These are phyloP conservation scores for Drosophila acutilabella DNA, from an alignment of 2,888 invertebrate genomes.

Conservation along the genomic window DNA sequence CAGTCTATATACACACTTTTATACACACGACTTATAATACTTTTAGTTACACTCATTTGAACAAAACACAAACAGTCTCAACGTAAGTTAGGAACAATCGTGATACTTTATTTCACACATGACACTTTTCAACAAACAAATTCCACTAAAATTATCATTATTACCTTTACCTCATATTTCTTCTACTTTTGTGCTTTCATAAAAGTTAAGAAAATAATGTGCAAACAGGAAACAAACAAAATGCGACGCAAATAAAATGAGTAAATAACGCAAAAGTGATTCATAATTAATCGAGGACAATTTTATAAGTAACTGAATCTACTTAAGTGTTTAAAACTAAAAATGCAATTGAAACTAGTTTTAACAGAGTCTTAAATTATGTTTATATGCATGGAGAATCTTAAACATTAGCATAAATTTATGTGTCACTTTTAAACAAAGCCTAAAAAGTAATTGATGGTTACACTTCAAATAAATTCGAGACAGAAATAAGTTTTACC, in stretches of 20 bases:
- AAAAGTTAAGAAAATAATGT: constrained; percentile 7
- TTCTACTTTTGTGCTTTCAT: constrained; percentile 6
- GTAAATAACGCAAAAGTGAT: constrained; percentile 16
- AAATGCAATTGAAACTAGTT: too few relatives aligned
- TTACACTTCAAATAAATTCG: too few relatives aligned
- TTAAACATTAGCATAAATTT: too few relatives aligned
- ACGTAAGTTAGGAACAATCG: constrained; percentile 20
- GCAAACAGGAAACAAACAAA: constrained; percentile 31
- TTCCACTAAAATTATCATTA: constrained; percentile 34
- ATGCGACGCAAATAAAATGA: constrained; percentile 37
- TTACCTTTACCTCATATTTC: constrained; percentile 13
- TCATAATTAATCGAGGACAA: constrained; percentile 13
- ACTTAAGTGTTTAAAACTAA: too few relatives aligned
- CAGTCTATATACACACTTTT: constrained; percentile 4
- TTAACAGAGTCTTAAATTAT: neutral
- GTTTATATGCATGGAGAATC: neutral
- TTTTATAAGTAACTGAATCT: neutral
- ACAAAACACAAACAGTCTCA: constrained; percentile 36
- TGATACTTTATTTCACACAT: constrained; percentile 17
- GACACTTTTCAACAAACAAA: constrained; percentile 16
- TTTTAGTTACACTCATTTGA: constrained; percentile 4
- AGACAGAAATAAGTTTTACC: neutral
- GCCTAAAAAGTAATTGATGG: too few relatives aligned
- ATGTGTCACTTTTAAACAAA: too few relatives aligned
- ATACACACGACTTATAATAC: neutral